A percentile compares a stretch with the other conserved stretches of the same genome.
phyloP scores from a whole-genome alignment of 2,797 vertebrate genomes.

The Thaleichthys pacificus region DNA sequence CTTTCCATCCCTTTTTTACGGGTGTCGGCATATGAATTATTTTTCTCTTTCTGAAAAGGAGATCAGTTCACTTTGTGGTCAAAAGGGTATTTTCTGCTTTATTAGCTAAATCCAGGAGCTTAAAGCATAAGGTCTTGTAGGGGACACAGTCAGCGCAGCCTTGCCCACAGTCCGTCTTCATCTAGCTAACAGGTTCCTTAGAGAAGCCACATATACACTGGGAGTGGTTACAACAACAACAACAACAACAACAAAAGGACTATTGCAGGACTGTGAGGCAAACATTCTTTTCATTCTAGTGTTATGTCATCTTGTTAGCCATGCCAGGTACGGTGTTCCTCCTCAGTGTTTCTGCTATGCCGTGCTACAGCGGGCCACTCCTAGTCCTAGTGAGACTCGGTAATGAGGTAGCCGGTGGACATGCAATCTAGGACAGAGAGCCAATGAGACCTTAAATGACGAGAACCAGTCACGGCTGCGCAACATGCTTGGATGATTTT shows the following conservation, averaged over 20 bases:
- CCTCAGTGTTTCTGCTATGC: constrained; percentile 38
- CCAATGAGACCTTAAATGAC: constrained; percentile 53
- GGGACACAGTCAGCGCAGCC: constrained; percentile 43
- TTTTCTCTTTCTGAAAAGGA: constrained; percentile 59
- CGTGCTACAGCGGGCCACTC: constrained; percentile 45
- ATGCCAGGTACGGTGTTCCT: constrained; percentile 52
- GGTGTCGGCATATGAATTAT: constrained; percentile 53
- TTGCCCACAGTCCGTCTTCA: constrained; percentile 25
- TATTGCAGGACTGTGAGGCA: constrained; percentile 57
- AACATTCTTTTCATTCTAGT: constrained; percentile 62
- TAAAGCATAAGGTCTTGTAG: constrained; percentile 63
- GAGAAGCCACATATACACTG: constrained; percentile 37
- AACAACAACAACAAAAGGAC: constrained; percentile 51
- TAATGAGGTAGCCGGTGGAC: constrained; percentile 62
- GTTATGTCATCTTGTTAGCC: constrained; percentile 62
- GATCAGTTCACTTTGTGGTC: constrained; percentile 71
- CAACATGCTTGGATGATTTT: constrained; percentile 36
- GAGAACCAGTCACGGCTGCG: constrained; percentile 22
- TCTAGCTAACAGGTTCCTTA: constrained; percentile 27
- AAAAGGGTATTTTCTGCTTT: constrained; percentile 70
- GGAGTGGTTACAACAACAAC: constrained; percentile 24
- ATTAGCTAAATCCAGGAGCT: constrained; percentile 67
- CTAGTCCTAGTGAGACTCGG: constrained; percentile 58
- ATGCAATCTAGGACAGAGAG: constrained; percentile 58
- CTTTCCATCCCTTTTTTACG: constrained; percentile 20